phyloP scores from a whole-genome alignment of 2,888 invertebrate species.

The Heliconius sara region DNA sequence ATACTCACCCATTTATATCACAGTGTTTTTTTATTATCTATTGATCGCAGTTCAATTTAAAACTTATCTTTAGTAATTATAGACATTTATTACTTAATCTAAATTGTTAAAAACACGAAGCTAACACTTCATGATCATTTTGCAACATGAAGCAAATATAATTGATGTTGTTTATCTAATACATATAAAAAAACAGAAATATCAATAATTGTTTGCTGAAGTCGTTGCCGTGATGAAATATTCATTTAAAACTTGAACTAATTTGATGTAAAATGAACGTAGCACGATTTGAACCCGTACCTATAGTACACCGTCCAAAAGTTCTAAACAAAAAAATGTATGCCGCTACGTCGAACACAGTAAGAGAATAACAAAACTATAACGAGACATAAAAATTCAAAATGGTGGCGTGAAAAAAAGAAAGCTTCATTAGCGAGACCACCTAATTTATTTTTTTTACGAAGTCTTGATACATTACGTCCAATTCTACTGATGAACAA shows the following conservation, averaged over 20 bases:
- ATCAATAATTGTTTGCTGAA: not conserved
- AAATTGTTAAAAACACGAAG: not conserved
- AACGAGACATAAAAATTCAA: not conserved
- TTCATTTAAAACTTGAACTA: not conserved
- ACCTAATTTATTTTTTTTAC: not conserved
- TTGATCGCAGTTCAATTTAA: not conserved
- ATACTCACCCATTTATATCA: constrained; percentile 9
- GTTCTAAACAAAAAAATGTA: not conserved
- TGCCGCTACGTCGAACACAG: not conserved
- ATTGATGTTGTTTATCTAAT: not conserved
- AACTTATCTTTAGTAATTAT: not conserved
- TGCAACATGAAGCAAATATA: not conserved
- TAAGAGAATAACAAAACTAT: not conserved
- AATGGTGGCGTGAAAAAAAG: not conserved
- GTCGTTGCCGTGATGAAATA: constrained; percentile 2
- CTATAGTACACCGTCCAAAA: not conserved
- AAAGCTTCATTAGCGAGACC: not conserved
- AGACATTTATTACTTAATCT: not conserved
- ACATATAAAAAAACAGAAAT: not conserved
- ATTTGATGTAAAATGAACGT: not conserved
- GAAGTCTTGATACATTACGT: not conserved
- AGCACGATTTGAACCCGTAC: not conserved
- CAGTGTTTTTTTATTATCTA: not conserved
- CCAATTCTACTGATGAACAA: not conserved
- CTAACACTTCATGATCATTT: not conserved